A percentile compares a stretch with the other conserved stretches of the same genome.
Conservation (phyloP, 2,888 invertebrate genomes). For the Galerucella calmariensis region DNA sequence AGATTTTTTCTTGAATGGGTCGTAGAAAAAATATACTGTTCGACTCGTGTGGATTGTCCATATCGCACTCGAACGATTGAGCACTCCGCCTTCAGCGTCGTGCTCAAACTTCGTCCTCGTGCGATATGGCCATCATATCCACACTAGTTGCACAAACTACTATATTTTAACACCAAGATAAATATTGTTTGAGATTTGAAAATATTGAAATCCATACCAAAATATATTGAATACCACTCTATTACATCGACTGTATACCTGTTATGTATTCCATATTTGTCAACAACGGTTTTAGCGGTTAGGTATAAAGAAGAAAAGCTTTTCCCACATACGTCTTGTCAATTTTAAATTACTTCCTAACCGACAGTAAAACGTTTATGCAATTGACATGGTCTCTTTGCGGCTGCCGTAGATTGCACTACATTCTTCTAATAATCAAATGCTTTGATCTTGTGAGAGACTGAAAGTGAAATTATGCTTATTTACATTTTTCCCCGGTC, state of each 20-base stretch:
- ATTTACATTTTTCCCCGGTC: neutral
- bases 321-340: constrained; percentile 38
- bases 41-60: too few species aligned
- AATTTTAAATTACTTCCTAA: constrained; percentile 37
- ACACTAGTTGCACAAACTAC: too few species aligned
- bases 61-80: too few species aligned
- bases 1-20: too few species aligned
- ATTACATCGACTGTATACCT: neutral
- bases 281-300: neutral
- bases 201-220: neutral
- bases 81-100: too few species aligned
- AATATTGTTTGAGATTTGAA: too few species aligned
- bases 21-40: too few species aligned
- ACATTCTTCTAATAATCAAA: constrained; percentile 24
- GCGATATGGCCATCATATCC: too few species aligned
- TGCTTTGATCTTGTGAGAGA: constrained; percentile 20
- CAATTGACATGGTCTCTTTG: constrained; percentile 21
- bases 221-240: neutral
- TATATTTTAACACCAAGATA: too few species aligned
- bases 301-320: constrained; percentile 7
- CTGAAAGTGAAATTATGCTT: neutral
- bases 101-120: too few species aligned
- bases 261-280: constrained; percentile 17
- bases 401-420: constrained; percentile 3
- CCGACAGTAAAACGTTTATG: constrained; percentile 28